Base-by-base conservation (phyloP, 2,113 vertebrate genomes). In the Thinocorus orbignyianus region DNA sequence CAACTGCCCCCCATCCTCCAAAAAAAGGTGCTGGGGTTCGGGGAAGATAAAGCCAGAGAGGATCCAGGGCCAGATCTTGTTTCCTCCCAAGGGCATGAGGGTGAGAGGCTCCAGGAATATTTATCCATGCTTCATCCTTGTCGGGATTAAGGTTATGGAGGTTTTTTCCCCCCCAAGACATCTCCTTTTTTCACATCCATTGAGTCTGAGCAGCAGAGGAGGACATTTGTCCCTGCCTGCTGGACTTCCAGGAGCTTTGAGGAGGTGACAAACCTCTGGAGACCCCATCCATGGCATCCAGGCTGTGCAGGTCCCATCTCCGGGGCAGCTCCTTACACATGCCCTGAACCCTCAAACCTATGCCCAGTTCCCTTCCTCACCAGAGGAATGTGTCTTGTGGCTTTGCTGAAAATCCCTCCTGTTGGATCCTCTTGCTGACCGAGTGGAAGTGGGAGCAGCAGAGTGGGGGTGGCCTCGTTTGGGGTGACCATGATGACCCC, bases 11-110 rank as follows among this genome's bases (percentile, higher is more conserved):
- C 17, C 15, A 7, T 17, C 44, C 44, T 17, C 16, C 44, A 44
- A 17, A 44, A 51, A 13, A 24, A 25, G 25, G 24, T 26, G 25
- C 51, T 14, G 39, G 16, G 7, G 33, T 41, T 26, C 41, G 2
- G 5, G 6, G 42, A 13, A 10, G 22, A 49, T 0, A 5, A 20
- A 9, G 26, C 0, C 9, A 16, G 42, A 16, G 62, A 25, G 25
- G 72, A 17, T 7, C 1, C 10, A 51, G 61, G 2, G 2, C 44
- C 44, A 31, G 20, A 42, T 20, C 18, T 54, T 24, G 15, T 10
- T 30, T 10, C 15, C 39, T 16, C n/a, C 41, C 17, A 17, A 33
- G 22, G 4, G 26, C 1, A 1, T 11, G 10, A 44, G 44, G 64
- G 26, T 7, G 31, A 52, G 13, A 51, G 33, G 33, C 39, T 5